Percentiles rank a stretch among this genome's conserved stretches.
phyloP scores from a whole-genome alignment of 2,888 invertebrate genomes.

The Drosophila prostipennis region DNA sequence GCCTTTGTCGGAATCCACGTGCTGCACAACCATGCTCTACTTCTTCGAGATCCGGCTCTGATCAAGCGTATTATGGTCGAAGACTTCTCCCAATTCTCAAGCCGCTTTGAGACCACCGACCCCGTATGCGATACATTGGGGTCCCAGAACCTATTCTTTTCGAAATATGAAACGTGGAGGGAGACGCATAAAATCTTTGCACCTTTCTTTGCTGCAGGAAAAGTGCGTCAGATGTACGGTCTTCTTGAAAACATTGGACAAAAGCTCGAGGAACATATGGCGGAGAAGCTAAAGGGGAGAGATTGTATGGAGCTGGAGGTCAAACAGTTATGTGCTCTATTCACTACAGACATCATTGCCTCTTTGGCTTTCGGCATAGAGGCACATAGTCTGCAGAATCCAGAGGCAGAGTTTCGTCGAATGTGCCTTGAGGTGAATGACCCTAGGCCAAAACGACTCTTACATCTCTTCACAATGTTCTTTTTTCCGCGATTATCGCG shows the following conservation, averaged over 20 bases:
- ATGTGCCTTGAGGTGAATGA: conserved; percentile 83
- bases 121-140: conserved; percentile 82
- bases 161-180: conserved; percentile 84
- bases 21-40: conserved; percentile 83
- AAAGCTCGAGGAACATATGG: conserved; percentile 73
- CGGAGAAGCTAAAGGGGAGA: conserved; percentile 26
- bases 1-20: conserved; percentile 83
- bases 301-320: conserved; percentile 64
- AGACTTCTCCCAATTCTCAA: conserved; percentile 83
- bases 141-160: conserved; percentile 83
- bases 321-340: conserved; percentile 78
- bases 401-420: conserved; percentile 83
- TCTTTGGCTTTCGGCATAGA: conserved; percentile 84
- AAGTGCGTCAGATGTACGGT: conserved; percentile 81
- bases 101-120: conserved; percentile 75
- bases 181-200: conserved; percentile 82
- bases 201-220: conserved; percentile 83
- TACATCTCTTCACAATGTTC: conserved; percentile 83
- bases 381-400: conserved; percentile 83
- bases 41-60: conserved; percentile 84
- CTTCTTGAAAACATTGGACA: conserved; percentile 76
- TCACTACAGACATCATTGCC: conserved; percentile 84
- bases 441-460: conserved; percentile 72
- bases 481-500: conserved; percentile 82
- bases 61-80: conserved; percentile 84